These are phyloP conservation scores for Martes martes DNA, from an alignment of 2,113 vertebrate genomes.

Conservation along the genomic window DNA sequence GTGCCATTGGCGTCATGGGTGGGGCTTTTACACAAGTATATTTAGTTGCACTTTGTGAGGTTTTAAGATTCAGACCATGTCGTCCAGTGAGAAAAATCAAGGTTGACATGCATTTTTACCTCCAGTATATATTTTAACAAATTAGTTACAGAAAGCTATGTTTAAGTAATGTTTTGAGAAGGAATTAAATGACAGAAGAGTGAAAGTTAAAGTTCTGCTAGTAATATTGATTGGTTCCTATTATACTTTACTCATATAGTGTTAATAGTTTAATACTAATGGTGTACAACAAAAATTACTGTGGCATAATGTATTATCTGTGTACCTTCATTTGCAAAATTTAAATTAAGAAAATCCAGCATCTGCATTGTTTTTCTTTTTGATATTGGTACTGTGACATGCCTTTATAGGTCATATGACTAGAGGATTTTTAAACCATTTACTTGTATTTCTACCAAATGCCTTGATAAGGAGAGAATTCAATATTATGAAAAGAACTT, in stretches of 20 bases:
- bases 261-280: background rate
- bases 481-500: background rate
- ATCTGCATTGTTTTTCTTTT: background rate
- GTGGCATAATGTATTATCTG: background rate
- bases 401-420: background rate
- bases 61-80: slow-evolving; percentile 62
- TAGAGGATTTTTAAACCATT: background rate
- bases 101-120: slow-evolving; percentile 1
- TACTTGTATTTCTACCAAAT: background rate
- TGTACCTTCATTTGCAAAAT: background rate
- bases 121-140: slow-evolving; percentile 39
- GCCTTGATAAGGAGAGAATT: background rate
- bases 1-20: slow-evolving; percentile 30
- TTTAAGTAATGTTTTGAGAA: slow-evolving; percentile 36
- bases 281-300: background rate
- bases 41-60: slow-evolving; percentile 12
- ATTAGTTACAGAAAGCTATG: slow-evolving; percentile 34
- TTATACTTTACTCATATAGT: background rate
- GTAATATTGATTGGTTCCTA: background rate
- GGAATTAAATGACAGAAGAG: slow-evolving; percentile 40
- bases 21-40: slow-evolving; percentile 10
- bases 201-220: background rate
- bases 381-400: background rate
- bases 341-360: background rate
- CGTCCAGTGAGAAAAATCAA: slow-evolving; percentile 56